Evolutionary conservation across 1,140 invertebrate species (phyloP).

Genomic region (Drosophila trapezifrons): DNA sequence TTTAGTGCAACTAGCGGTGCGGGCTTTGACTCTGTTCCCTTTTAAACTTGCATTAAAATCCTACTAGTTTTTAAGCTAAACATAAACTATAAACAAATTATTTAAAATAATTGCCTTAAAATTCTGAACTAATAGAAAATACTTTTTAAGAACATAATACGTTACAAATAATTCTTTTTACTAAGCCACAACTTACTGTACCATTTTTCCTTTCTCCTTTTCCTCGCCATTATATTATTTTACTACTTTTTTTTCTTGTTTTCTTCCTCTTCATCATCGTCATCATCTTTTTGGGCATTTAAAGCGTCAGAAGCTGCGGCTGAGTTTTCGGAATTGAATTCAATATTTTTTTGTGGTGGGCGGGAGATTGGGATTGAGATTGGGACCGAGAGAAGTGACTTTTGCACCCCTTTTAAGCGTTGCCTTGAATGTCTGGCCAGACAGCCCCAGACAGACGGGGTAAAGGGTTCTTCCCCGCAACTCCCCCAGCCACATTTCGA

Average conservation of each 20-base stretch:
- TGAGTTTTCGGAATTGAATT: constrained; percentile 64
- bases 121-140: background rate
- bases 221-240: constrained; percentile 18
- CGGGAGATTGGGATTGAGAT: constrained; percentile 7
- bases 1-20: too few species aligned
- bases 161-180: background rate
- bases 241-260: constrained; percentile 20
- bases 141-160: background rate
- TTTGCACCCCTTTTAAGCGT: constrained; percentile 50
- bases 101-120: too few species aligned
- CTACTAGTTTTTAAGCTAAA: background rate
- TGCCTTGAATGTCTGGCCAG: constrained; percentile 49
- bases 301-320: constrained; percentile 52
- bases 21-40: too few species aligned
- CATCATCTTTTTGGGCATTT: constrained; percentile 48
- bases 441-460: constrained; percentile 37
- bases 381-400: constrained; percentile 41
- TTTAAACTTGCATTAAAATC: background rate
- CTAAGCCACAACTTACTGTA: background rate
- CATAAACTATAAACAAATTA: background rate
- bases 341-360: constrained; percentile 57
- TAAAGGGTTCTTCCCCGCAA: constrained; percentile 20
- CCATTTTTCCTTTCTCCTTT: constrained; percentile 7
- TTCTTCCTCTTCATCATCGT: constrained; percentile 33
- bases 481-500: constrained; percentile 25